A percentile compares a stretch with the other conserved stretches of the same genome.
Evolutionary conservation across 2,797 vertebrate genomes (phyloP).

Genomic region (Poeciliopsis turneri): DNA sequence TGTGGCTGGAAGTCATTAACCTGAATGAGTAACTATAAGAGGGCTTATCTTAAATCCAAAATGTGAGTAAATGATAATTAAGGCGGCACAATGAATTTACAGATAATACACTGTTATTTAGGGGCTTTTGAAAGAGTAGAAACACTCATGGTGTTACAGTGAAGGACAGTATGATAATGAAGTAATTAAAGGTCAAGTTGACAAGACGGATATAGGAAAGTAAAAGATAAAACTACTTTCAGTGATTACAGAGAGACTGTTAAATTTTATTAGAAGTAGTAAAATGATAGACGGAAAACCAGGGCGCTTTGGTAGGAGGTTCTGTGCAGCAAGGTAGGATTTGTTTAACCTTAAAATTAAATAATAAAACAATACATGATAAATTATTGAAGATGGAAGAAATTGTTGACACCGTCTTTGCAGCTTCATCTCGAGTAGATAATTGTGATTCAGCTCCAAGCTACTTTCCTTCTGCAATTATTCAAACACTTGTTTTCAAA

Average conservation of each 20-base stretch:
- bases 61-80: conserved; percentile 1
- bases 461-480: not conserved
- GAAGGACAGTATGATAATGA: not conserved
- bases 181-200: not conserved
- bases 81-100: not conserved
- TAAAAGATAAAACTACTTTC: not conserved
- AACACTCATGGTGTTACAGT: not conserved
- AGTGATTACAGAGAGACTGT: not conserved
- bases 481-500: not conserved
- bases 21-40: conserved; percentile 16
- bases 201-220: not conserved
- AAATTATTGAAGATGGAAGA: not conserved
- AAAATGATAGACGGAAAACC: not conserved
- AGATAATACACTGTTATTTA: not conserved
- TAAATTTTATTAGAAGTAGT: not conserved
- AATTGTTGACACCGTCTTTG: not conserved
- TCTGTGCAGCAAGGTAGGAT: not conserved
- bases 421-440: not conserved
- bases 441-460: not conserved
- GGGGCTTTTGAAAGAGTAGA: not conserved
- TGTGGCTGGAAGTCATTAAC: conserved; percentile 33
- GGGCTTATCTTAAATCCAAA: conserved; percentile 29
- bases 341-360: not conserved
- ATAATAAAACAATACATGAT: not conserved
- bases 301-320: not conserved